Evolutionary conservation across 2,888 invertebrate species (phyloP), one percentile per base, ranked within the genome.

Genomic region (Acanthococcus lagerstroemiae): DNA sequence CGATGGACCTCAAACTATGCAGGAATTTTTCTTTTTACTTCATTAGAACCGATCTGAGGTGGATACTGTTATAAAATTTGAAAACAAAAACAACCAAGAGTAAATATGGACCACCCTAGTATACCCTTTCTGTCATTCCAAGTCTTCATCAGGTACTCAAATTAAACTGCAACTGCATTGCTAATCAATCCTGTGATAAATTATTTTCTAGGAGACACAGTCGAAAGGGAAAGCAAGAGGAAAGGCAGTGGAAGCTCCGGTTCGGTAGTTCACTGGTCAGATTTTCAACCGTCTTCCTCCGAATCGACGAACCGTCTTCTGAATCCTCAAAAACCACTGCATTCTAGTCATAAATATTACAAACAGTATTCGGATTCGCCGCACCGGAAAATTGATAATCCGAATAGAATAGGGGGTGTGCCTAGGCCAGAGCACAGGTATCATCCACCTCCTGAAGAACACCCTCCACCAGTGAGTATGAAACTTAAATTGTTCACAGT

Each of bases 361-460:
- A 63, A 63, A 30, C 63, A 63, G 50, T 52, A 52, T 37, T 22
- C 52, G 17, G 54, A 50, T 27, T 44, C 44, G 17, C 52, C 63
- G 24, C 63, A 63, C 9, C 52, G 63, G 22, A 55, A 30, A 44
- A 46, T 48, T 22, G 56, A 56, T 27, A 26, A 48, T 50, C 26
- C 27, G 24, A 55, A 27, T 48, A 52, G 65, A n/a, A 45, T 55
- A 15, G 22, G 24, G 17, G 24, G 37, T 4, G 22, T 12, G 17
- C 22, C 21, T 4, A 21, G 57, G 37, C 4, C 37, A n/a, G 69
- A 70, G 55, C 71, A 70, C 55, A 70, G 71, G 55, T 72, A 72
- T 56, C 70, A 69, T 56, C 72, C 72, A 5, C 73, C 73, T 4
- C 73, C 73, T n/a, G 69, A 70, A 48, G 72, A 72, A 65, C 70